Base-by-base conservation (phyloP, 2,113 vertebrate species). In the Paracanthobrama guichenoti region DNA sequence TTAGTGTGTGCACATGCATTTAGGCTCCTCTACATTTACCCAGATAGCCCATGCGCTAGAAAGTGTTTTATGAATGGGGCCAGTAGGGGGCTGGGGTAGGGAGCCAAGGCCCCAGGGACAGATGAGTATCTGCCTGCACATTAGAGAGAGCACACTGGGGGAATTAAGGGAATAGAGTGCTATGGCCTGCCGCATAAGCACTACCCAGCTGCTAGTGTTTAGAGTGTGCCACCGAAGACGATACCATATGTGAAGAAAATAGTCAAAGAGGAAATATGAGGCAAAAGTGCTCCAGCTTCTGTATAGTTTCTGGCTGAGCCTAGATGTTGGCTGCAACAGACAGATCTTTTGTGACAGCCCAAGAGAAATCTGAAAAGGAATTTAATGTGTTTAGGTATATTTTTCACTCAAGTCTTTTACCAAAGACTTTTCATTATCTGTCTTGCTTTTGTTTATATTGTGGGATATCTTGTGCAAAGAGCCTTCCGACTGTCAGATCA, bases 191-290 rank as follows among this genome's bases (percentile, higher is more conserved):
- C 87, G 90, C 79, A 55, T 83, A 44, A 74, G 87, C 82, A 84
- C 74, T 26, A 81, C 87, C 90, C 89, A 85, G 88, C 91, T 89
- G 90, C 92, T 90, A 89, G 91, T 90, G 88, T 87, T 91, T 86
- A 89, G 87, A 88, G 89, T 88, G 86, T 86, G 77, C 88, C 89
- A 89, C 82, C 39, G 48, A 92, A 93, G 93, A 88, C 84, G 74
- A 91, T 92, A 93, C 90, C 93, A 94, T 92, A 94, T 93, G 92
- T 60, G 92, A 77, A 22, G 81, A 67, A 72, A 79, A 67, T 3
- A 53, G 82, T 42, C 20, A 59, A 76, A 57, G 69, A 18, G 31
- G 31, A 72, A 82, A 31, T 22, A 84, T 77, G 69, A 75, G 20
- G 28, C 75, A 87, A 82, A 0, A 3, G 22, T 24, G 20, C 28